Conservation (phyloP, 2,797 vertebrate species). For the Tinamus major region DNA sequence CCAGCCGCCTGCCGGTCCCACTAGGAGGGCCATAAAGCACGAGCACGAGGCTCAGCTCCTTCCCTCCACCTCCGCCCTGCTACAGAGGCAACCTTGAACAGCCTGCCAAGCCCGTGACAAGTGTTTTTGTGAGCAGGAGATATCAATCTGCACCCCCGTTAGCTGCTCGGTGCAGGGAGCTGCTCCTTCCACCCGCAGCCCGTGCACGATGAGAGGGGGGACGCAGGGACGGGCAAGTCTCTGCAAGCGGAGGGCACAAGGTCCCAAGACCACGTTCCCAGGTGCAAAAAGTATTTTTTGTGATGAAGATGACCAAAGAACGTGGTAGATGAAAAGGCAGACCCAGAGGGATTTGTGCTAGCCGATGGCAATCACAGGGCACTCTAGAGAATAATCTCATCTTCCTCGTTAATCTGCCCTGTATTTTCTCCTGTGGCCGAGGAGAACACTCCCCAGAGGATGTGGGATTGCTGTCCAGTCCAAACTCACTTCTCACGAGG, state of each 20-base stretch:
- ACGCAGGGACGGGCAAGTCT: background rate
- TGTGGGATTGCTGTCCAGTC: background rate
- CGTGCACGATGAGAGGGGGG: background rate
- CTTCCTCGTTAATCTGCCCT: background rate
- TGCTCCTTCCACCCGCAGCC: background rate
- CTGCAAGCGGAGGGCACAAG: background rate
- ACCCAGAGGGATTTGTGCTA: background rate
- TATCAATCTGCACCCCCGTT: constrained; percentile 58
- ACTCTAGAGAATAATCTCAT: background rate
- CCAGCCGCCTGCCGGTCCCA: constrained; percentile 44
- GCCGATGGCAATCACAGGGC: background rate
- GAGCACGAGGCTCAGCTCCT: background rate
- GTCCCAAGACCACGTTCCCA: background rate
- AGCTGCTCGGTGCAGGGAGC: background rate
- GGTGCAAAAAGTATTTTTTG: background rate
- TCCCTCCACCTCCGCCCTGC: constrained; percentile 3
- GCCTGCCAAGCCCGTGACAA: constrained; percentile 48
- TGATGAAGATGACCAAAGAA: background rate
- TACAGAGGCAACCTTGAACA: constrained; percentile 65
- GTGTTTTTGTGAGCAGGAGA: constrained; percentile 41
- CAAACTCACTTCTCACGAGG: background rate
- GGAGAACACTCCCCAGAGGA: background rate
- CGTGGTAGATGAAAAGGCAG: background rate
- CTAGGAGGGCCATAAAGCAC: constrained; percentile 38
- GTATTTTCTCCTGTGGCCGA: background rate